These are phyloP conservation scores for Pygmarrhopalites habei DNA, from an alignment of 1,140 invertebrate genomes.

Conservation along the genomic window DNA sequence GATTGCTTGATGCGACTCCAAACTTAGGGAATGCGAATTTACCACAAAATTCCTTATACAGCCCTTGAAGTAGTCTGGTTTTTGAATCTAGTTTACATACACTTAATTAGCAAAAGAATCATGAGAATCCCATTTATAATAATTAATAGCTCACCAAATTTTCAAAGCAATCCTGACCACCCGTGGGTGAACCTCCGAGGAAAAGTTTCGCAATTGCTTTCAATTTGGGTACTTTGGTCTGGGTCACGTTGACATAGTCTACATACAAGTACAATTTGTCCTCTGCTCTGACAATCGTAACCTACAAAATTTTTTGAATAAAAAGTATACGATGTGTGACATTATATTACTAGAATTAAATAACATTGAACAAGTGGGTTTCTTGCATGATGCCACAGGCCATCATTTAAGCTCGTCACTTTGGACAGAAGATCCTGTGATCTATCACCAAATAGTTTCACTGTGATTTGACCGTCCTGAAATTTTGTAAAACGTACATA, in stretches of 20 bases:
- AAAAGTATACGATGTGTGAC: too few relatives aligned
- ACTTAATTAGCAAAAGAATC: too few relatives aligned
- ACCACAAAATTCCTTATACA: constrained; percentile 69
- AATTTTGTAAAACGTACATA: too few relatives aligned
- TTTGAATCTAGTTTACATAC: constrained; percentile 55
- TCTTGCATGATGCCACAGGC: constrained; percentile 67
- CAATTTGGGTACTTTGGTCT: constrained; percentile 58
- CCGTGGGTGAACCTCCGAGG: constrained; percentile 66
- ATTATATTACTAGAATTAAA: too few relatives aligned
- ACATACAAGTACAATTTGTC: constrained; percentile 60
- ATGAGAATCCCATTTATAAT: too few relatives aligned
- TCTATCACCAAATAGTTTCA: constrained; percentile 60
- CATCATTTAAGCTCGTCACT: constrained; percentile 59
- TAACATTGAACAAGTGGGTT: constrained; percentile 46
- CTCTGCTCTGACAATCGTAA: constrained; percentile 55
- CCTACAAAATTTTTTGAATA: constrained; percentile 38
- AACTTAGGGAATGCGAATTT: constrained; percentile 65
- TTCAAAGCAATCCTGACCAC: constrained; percentile 44
- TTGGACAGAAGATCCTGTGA: constrained; percentile 57
- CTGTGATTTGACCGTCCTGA: constrained; percentile 60
- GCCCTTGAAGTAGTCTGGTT: constrained; percentile 69
- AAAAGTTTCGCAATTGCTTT: constrained; percentile 63
- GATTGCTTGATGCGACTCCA: constrained; percentile 57
- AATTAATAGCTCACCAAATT: too few relatives aligned
- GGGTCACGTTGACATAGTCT: constrained; percentile 54